Base-by-base conservation (phyloP, 2,888 invertebrate species). In the Chymomyza amoena region DNA sequence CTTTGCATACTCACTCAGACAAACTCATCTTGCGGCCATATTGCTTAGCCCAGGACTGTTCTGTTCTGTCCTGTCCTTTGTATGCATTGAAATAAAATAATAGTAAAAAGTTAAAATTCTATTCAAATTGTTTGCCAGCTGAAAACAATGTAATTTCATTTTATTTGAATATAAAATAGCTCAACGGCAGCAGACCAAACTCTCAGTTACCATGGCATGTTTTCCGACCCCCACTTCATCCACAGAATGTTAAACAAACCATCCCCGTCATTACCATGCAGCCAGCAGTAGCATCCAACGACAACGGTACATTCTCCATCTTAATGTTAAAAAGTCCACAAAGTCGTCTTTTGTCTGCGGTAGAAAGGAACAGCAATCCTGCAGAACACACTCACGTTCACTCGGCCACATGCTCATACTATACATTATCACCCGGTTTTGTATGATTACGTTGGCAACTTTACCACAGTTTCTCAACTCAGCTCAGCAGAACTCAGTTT, bases 101-200 rank as follows among this genome's bases (percentile, higher is more conserved):
- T 89, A 86, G 86, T 88, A 89, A 89, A 89, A 89, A 89, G 90
- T 88, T 89, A 89, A 89, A 89, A 87, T 89, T 89, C 84, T 89
- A 88, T 89, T 89, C 80, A 87, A 89, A 89, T 82, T 87, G 87
- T 87, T 88, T 88, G 87, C 88, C 85, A 88, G 80, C 87, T 87
- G 87, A 86, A 85, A 89, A 89, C 88, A 89, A 89, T 89, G 89
- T 87, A 88, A 84, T 89, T 89, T 89, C 80, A 89, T 89, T 89
- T 88, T 89, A 89, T 89, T 89, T 81, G 79, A 89, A 87, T 81
- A 84, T 81, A 88, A 84, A 84, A 87, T 78, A 76, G 74, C 80
- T 66, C 66, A 71, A 79, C 72, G 73, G 69, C 72, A 75, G 69
- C 72, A 75, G 73, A 79, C 75, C 73, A 75, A 56, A 64, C 68